Evolutionary conservation across 2,888 invertebrate genomes (phyloP), one percentile per base, ranked within the genome.

Genomic region (Zaprionus obscuricornis): DNA sequence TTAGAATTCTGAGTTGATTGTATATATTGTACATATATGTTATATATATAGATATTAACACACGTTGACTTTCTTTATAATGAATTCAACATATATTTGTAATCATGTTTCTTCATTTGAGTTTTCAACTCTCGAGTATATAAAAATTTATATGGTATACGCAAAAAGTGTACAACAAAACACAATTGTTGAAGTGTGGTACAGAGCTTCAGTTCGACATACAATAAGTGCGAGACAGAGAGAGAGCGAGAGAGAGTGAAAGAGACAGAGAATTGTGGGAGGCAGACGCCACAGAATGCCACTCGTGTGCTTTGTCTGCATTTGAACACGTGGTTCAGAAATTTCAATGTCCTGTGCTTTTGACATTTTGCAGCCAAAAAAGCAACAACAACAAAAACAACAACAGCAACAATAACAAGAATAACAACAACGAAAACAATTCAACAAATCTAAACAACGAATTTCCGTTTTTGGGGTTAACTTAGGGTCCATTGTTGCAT

Each of bases 311-410:
- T 62, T 55, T 60, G 37, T 63, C 50, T 52, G 55, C 36, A 36
- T 46, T 50, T 39, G 43, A 40, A 51, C 58, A 59, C 55, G 56
- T 66, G 54, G 58, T 24, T 14, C 34, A 42, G 52, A 27, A 52
- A 65, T 77, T 58, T 54, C 11, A 46, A 54, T 43, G 10, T 50
- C 24, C 64, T 39, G 43, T 74, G 74, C 58, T 36, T 67, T 65
- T 74, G 82, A 74, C 74, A 76, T 74, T 58, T 67, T 67, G 39
- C 55, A 51, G 49, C 10, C 56, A 45, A 6, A 22, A 37, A 22
- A 34, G 7, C 22, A 2, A 8, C 6, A 17, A 26, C 13, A 16
- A 29, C 36, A 52, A 58, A n/a, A n/a, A n/a, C 20, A 42, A 10
- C 47, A 40, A 13, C 16, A 34, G 4, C 17, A 50, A 26, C 18